Conservation (phyloP, 1,140 invertebrate genomes). For the Panagrolaimus sp. region DNA sequence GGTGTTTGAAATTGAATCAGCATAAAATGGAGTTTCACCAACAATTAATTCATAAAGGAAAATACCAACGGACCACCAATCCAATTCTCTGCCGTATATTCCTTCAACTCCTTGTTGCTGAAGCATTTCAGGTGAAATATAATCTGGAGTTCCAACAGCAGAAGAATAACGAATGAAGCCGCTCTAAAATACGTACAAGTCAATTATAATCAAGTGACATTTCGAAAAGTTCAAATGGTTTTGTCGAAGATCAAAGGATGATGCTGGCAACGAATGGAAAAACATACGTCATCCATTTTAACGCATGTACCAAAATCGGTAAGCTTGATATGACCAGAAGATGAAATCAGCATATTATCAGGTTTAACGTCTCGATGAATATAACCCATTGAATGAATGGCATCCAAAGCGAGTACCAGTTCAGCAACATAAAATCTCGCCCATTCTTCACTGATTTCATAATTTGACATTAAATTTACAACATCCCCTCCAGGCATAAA, state of each 20-base stretch:
- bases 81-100: slow-evolving; percentile 80
- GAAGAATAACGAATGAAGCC: slow-evolving; percentile 90
- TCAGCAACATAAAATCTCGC: slow-evolving; percentile 98
- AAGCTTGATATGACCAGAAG: slow-evolving; percentile 87
- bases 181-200: slow-evolving; percentile 65
- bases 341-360: slow-evolving; percentile 95
- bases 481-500: slow-evolving; percentile 99
- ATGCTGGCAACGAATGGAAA: slow-evolving; percentile 9
- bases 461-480: slow-evolving; percentile 95
- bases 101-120: slow-evolving; percentile 94
- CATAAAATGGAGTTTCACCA: slow-evolving; percentile 96
- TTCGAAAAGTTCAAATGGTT: too few species aligned
- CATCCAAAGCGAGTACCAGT: slow-evolving; percentile 91
- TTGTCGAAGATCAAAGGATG: too few species aligned
- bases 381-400: slow-evolving; percentile 97
- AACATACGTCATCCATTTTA: slow-evolving; percentile 40
- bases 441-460: slow-evolving; percentile 98
- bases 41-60: slow-evolving; percentile 98
- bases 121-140: slow-evolving; percentile 89
- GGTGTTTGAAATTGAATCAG: slow-evolving; percentile 91
- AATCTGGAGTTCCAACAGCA: slow-evolving; percentile 96
- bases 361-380: slow-evolving; percentile 84
- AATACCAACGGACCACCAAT: slow-evolving; percentile 99
- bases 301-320: slow-evolving; percentile 68
- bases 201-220: slow-evolving; percentile 18